Evolutionary conservation across 2,113 vertebrate genomes (phyloP), one percentile per base, ranked within the genome.

Genomic region (Pao palembangensis): DNA sequence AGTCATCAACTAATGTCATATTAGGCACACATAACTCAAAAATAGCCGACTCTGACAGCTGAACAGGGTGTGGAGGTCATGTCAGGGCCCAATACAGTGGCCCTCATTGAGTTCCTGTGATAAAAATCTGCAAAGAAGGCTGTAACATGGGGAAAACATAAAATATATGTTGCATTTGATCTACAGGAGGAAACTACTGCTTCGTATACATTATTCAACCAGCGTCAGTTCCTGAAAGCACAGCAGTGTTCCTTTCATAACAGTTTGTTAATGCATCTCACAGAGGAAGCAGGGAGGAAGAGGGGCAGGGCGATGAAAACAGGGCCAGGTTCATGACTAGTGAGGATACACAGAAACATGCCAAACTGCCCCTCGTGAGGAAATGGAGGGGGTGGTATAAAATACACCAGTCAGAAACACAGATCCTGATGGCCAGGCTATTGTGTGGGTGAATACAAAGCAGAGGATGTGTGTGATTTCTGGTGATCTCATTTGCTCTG

Each of bases 151-250:
- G 50, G 60, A 65, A 73, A 80, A 80, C 48, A 49, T 42, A 23
- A 68, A 70, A 75, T 73, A 78, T 63, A 77, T 73, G 75, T 74
- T 63, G 50, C 25, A 51, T 85, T 80, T 78, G 65, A 84, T 84
- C 68, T 61, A 41, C 19, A 73, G 64, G 50, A 57, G 66, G 72
- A 82, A 89, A 75, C 68, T 44, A 21, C 51, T 46, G 54, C 42
- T 47, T 42, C 71, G 79, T 78, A 81, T 78, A 61, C 77, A 80
- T 78, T 78, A 79, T 84, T 83, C 72, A 78, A 61, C 44, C 67
- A 64, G 69, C 71, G 72, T 81, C 71, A 71, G 71, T 74, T 54
- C 21, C n/a, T 59, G 28, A 66, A 70, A 58, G 50, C 51, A 69
- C 75, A 57, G 65, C 55, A 34, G 69, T 61, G 41, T 72, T 73